Conservation (phyloP, 2,888 invertebrate genomes). For the Eulithis prunata region DNA sequence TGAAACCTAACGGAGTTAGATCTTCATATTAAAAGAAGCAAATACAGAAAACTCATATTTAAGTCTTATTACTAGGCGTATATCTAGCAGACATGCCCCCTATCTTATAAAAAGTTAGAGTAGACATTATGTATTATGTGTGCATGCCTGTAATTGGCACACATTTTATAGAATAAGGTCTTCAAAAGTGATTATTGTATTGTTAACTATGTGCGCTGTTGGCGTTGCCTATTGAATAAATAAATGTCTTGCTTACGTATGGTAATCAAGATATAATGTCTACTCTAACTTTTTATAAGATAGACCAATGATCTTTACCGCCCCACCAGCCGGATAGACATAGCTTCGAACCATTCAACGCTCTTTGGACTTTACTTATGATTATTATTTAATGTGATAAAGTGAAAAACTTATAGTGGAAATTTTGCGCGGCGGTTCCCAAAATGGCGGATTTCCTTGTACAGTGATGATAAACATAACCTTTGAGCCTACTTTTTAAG, state of each 20-base stretch:
- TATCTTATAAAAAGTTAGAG: too few species aligned
- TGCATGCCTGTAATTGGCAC: too few species aligned
- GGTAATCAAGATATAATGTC: too few species aligned
- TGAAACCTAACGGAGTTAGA: conserved; percentile 64
- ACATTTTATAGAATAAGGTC: too few species aligned
- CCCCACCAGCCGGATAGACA: conserved; percentile 19
- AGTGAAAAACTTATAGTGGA: conserved; percentile 25
- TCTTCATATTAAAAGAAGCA: conserved; percentile 77
- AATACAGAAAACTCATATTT: conserved; percentile 74
- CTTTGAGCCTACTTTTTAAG: conserved; percentile 36
- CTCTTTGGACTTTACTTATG: conserved; percentile 15
- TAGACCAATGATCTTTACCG: conserved; percentile 12
- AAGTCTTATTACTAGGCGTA: conserved; percentile 72
- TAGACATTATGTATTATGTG: too few species aligned
- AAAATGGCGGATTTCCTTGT: conserved; percentile 40
- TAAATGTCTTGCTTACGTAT: too few species aligned
- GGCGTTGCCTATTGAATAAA: too few species aligned
- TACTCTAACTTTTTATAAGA: too few species aligned
- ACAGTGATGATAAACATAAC: conserved; percentile 12
- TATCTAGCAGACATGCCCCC: conserved; percentile 7
- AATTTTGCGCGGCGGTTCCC: conserved; percentile 13
- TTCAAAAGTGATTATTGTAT: too few species aligned
- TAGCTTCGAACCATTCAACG: conserved; percentile 7
- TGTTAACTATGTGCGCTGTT: too few species aligned
- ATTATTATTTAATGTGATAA: conserved; percentile 1